Percentiles rank a stretch among this genome's conserved stretches.
These are phyloP conservation scores for Ascidia mentula DNA, from an alignment of 23 tunicate species.

Conservation along the genomic window DNA sequence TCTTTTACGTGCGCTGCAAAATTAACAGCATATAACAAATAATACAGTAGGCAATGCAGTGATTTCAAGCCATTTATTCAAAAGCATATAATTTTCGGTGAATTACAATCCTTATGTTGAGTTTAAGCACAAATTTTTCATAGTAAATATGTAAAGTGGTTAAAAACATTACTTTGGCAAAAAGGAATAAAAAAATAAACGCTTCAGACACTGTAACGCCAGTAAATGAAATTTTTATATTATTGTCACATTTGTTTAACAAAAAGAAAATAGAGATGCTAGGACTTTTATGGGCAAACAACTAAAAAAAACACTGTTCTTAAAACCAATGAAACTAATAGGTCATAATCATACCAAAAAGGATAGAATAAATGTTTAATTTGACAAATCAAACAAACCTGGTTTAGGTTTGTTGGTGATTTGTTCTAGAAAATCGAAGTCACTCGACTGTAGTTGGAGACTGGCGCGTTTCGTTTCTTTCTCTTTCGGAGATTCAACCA, in stretches of 20 bases:
- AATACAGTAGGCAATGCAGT: neutral
- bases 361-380: neutral
- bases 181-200: too few relatives aligned
- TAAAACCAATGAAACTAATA: neutral
- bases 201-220: too few relatives aligned
- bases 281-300: neutral
- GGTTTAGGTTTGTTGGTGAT: constrained; percentile 9
- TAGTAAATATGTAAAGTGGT: neutral
- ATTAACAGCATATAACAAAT: neutral
- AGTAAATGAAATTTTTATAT: too few relatives aligned
- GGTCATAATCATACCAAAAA: neutral
- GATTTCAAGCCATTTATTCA: neutral
- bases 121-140: neutral
- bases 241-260: too few relatives aligned
- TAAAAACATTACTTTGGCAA: too few relatives aligned
- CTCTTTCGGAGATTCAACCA: neutral
- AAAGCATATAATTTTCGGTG: neutral
- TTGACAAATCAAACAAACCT: neutral
- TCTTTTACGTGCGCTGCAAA: constrained; percentile 5
- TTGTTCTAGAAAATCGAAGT: constrained; percentile 66
- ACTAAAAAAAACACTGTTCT: neutral
- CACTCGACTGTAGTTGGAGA: constrained; percentile 43
- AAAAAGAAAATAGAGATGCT: too few relatives aligned
- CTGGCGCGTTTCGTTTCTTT: neutral
- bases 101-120: neutral